phyloP scores from a whole-genome alignment of 2,888 invertebrate species.

The Automeris io region DNA sequence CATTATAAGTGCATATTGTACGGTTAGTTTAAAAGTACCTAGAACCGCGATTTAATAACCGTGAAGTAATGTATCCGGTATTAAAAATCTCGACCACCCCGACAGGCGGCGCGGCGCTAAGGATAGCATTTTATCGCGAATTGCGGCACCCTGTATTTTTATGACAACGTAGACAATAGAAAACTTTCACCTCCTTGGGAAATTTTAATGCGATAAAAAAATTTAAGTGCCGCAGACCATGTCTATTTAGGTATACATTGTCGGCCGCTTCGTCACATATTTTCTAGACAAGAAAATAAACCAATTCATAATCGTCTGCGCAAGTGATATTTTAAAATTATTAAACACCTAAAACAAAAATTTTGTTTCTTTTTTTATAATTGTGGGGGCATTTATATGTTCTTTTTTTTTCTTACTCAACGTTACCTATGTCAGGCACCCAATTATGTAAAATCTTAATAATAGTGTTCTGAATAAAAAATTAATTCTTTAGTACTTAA shows the following conservation, averaged over 20 bases:
- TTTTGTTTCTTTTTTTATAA: too few relatives aligned
- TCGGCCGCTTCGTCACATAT: conserved; percentile 2
- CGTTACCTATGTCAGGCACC: too few relatives aligned
- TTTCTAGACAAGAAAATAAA: conserved; percentile 3
- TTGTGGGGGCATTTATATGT: too few relatives aligned
- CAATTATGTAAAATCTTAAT: too few relatives aligned
- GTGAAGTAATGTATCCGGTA: conserved; percentile 42
- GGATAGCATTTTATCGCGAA: conserved; percentile 63
- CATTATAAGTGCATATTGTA: too few relatives aligned
- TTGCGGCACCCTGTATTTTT: conserved; percentile 63
- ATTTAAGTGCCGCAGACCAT: conserved; percentile 35
- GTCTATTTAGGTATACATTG: not conserved
- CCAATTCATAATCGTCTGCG: too few relatives aligned
- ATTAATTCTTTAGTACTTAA: too few relatives aligned
- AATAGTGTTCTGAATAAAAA: too few relatives aligned
- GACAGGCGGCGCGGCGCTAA: conserved; percentile 37
- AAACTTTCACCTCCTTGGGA: conserved; percentile 56
- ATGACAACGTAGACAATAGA: conserved; percentile 55
- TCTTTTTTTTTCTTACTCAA: too few relatives aligned
- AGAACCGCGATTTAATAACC: conserved; percentile 48
- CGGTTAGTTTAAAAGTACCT: too few relatives aligned
- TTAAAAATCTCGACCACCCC: conserved; percentile 34
- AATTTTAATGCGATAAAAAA: conserved; percentile 52
- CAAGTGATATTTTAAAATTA: too few relatives aligned
- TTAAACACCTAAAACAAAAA: too few relatives aligned